Percentiles rank a stretch among this genome's conserved stretches.
Conservation (phyloP, 2,113 vertebrate genomes). For the Urocynchramus pylzowi region DNA sequence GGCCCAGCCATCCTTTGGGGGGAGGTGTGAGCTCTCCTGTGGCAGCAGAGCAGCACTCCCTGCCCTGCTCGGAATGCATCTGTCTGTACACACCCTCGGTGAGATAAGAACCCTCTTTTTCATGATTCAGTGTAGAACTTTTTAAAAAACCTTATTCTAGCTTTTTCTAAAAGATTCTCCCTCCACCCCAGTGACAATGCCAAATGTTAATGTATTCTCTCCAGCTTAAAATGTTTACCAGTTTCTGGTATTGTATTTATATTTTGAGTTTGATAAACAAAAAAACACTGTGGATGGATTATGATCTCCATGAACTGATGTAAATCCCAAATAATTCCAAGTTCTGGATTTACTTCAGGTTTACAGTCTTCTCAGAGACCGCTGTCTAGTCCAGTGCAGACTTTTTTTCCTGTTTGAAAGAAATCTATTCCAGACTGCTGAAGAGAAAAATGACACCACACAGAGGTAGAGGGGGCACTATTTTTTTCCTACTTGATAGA, state of each 20-base stretch:
- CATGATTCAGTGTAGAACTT: background rate
- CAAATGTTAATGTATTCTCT: background rate
- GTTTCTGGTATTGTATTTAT: background rate
- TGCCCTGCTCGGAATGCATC: background rate
- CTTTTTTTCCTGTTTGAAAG: background rate
- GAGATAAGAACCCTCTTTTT: background rate
- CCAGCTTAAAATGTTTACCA: background rate
- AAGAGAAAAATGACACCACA: background rate
- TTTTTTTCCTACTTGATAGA: slow-evolving; percentile 38
- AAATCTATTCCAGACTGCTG: background rate
- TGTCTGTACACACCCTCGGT: fast-evolving
- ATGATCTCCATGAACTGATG: background rate
- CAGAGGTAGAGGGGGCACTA: background rate
- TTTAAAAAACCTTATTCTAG: background rate
- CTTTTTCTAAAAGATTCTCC: background rate
- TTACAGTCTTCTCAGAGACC: background rate
- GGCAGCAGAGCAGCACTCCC: background rate
- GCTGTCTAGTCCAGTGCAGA: background rate
- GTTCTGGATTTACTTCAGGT: background rate
- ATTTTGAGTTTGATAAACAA: background rate
- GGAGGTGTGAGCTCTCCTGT: background rate
- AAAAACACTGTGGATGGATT: background rate
- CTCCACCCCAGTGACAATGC: fast-evolving
- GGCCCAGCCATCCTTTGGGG: background rate
- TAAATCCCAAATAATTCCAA: background rate